Conservation (phyloP, 2,888 invertebrate species). For the Leptopilina syphax region DNA sequence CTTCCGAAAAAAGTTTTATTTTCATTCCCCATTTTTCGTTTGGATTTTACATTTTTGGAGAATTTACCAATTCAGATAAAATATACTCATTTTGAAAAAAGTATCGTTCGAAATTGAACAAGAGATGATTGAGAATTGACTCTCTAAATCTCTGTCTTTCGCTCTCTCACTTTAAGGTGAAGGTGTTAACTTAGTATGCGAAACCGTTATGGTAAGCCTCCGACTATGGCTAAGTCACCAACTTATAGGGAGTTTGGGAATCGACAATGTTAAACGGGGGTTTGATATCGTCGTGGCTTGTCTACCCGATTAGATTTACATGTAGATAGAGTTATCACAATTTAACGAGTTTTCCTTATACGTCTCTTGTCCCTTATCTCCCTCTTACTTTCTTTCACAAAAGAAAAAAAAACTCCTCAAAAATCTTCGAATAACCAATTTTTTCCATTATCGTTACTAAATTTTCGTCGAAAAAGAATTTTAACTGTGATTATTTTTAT, state of each 20-base stretch:
- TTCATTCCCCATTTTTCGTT: too few relatives aligned
- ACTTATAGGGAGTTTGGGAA: constrained; percentile 33
- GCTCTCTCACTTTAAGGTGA: neutral
- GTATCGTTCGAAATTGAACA: neutral
- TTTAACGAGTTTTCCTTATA: constrained; percentile 66
- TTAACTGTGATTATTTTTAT: too few relatives aligned
- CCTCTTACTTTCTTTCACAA: neutral
- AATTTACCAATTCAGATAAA: too few relatives aligned
- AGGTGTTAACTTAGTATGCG: constrained; percentile 37
- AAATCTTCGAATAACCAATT: neutral
- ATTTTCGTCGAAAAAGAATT: too few relatives aligned
- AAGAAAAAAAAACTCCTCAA: constrained; percentile 8
- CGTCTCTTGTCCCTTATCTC: constrained; percentile 43
- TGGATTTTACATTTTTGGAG: too few relatives aligned
- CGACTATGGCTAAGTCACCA: constrained; percentile 30
- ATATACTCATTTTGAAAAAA: neutral
- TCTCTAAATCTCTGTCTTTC: constrained; percentile 25
- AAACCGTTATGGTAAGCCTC: constrained; percentile 36
- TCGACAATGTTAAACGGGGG: constrained; percentile 59
- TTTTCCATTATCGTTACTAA: neutral
- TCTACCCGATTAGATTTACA: constrained; percentile 71
- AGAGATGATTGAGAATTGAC: constrained; percentile 18
- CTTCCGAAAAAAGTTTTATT: too few relatives aligned
- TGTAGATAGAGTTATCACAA: constrained; percentile 71
- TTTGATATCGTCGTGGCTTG: constrained; percentile 60